Conservation (phyloP, 2,113 vertebrate genomes). For the Gopherus flavomarginatus region DNA sequence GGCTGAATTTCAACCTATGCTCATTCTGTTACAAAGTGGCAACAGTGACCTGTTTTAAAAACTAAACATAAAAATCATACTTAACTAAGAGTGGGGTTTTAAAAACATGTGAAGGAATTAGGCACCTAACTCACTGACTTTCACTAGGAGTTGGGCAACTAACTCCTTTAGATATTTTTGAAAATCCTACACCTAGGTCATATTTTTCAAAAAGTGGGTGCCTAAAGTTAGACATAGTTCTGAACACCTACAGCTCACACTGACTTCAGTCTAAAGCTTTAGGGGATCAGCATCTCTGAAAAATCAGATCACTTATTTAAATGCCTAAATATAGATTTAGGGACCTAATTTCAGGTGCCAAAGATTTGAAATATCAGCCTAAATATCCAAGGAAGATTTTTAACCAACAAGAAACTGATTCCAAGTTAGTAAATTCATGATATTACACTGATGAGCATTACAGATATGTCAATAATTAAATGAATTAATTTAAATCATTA, state of each 20-base stretch:
- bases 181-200: not conserved
- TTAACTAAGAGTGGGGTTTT: not conserved
- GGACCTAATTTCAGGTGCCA: not conserved
- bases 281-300: not conserved
- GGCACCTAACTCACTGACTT: not conserved
- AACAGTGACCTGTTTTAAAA: not conserved
- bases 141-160: not conserved
- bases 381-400: not conserved
- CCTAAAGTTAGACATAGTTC: not conserved
- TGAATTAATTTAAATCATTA: not conserved
- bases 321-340: not conserved
- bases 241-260: not conserved
- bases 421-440: not conserved
- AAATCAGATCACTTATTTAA: conserved; percentile 3
- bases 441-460: not conserved
- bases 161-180: not conserved
- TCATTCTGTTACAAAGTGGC: not conserved
- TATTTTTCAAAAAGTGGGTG: not conserved
- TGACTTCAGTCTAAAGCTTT: not conserved
- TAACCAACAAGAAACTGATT: not conserved
- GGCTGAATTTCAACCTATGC: not conserved
- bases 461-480: not conserved
- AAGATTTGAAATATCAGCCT: not conserved
- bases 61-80: not conserved
- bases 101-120: not conserved